Conservation (phyloP, 2,888 invertebrate genomes). For the Standfussiana lucernea region DNA sequence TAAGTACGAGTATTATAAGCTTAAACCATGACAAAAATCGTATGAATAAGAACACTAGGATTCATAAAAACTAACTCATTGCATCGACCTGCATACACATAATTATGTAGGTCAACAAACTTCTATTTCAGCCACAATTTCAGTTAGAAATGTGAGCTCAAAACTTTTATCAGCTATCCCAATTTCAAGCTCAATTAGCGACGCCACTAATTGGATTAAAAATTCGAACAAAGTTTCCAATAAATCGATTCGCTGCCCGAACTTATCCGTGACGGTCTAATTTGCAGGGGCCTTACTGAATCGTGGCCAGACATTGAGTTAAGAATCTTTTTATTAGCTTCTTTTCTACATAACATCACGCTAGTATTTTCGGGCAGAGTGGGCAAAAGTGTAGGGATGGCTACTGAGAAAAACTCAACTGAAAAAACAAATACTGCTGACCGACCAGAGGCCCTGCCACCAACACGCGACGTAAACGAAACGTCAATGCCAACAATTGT, state of each 20-base stretch:
- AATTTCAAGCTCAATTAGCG: slow-evolving; percentile 43
- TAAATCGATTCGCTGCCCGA: slow-evolving; percentile 36
- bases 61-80: not conserved
- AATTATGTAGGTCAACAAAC: slow-evolving; percentile 1
- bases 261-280: slow-evolving; percentile 12
- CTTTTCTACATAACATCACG: not conserved
- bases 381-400: not conserved
- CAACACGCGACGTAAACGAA: not conserved
- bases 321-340: not conserved
- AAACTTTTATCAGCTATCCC: slow-evolving; percentile 37
- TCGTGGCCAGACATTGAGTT: slow-evolving; percentile 4
- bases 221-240: slow-evolving; percentile 43
- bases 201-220: slow-evolving; percentile 47
- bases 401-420: not conserved
- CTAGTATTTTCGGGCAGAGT: not conserved
- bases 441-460: not conserved
- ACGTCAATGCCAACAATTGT: no score
- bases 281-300: slow-evolving; percentile 7
- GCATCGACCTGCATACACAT: not conserved
- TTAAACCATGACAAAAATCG: not conserved
- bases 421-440: not conserved
- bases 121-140: slow-evolving; percentile 9
- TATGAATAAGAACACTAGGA: not conserved
- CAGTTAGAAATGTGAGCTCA: not conserved
- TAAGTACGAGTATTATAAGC: not conserved